These are phyloP conservation scores for Patagioenas fasciata DNA, from an alignment of 2,113 vertebrate species.

Conservation along the genomic window DNA sequence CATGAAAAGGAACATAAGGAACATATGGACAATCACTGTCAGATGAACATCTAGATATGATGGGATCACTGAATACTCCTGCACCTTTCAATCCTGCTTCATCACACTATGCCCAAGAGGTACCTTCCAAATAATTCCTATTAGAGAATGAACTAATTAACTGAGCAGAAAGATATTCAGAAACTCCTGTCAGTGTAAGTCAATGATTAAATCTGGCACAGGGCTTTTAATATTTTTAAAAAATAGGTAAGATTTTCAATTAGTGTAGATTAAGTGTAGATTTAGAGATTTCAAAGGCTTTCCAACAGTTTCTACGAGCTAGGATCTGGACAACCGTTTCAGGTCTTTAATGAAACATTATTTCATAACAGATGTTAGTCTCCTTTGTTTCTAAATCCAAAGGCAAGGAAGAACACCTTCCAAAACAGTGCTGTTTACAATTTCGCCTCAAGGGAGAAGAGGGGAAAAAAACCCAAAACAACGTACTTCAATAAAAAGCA, in stretches of 20 bases:
- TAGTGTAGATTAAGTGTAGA: background rate
- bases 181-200: background rate
- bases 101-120: background rate
- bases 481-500: background rate
- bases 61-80: background rate
- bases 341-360: background rate
- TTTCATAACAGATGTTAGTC: background rate
- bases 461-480: background rate
- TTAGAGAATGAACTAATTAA: background rate
- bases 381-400: conserved; percentile 12
- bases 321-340: background rate
- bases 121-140: background rate
- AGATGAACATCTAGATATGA: background rate
- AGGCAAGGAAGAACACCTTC: background rate
- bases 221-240: background rate
- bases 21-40: background rate
- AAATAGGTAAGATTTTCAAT: background rate
- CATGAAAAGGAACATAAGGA: background rate
- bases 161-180: background rate
- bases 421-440: background rate
- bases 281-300: background rate
- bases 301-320: background rate
- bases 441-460: background rate
- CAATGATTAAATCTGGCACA: background rate
- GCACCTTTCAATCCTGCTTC: background rate